phyloP scores from a whole-genome alignment of 2,113 vertebrate species.

The Pyxicephalus adspersus region DNA sequence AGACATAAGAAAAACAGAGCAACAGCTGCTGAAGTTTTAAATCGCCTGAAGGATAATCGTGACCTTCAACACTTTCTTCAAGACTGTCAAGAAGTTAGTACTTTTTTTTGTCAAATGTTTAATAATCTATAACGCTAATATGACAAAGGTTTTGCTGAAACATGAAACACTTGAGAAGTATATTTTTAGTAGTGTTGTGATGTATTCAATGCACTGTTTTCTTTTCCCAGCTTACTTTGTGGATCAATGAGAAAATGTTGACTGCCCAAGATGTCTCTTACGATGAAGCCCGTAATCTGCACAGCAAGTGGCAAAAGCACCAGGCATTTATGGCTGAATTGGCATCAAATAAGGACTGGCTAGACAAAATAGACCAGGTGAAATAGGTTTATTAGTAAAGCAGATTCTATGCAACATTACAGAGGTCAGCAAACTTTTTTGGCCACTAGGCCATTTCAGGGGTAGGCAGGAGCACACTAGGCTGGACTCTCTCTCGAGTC shows the following conservation, averaged over 20 bases:
- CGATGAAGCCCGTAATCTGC: constrained; percentile 89
- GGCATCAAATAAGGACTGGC: constrained; percentile 92
- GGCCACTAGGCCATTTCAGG: no score
- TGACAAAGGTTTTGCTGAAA: background rate
- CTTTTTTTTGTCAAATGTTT: background rate
- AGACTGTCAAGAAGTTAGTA: constrained; percentile 88
- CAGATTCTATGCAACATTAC: no score
- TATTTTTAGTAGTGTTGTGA: background rate
- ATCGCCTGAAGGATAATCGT: constrained; percentile 87
- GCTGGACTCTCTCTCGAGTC: no score
- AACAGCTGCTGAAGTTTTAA: constrained; percentile 81
- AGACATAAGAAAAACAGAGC: constrained; percentile 87
- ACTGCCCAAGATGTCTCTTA: constrained; percentile 93
- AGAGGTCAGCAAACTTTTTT: no score
- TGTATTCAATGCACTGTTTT: constrained; percentile 34
- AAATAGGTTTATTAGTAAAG: background rate
- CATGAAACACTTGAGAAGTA: no score
- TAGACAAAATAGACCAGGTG: constrained; percentile 91
- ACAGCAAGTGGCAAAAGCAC: constrained; percentile 96
- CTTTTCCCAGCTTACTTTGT: constrained; percentile 81
- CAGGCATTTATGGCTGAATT: constrained; percentile 94
- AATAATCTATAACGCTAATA: no score
- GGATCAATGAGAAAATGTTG: constrained; percentile 95
- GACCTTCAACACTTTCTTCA: constrained; percentile 93
- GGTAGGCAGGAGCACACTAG: no score